A percentile compares a stretch with the other conserved stretches of the same genome.
Conservation (phyloP, 2,888 invertebrate genomes). For the Pediacus dermestoides region DNA sequence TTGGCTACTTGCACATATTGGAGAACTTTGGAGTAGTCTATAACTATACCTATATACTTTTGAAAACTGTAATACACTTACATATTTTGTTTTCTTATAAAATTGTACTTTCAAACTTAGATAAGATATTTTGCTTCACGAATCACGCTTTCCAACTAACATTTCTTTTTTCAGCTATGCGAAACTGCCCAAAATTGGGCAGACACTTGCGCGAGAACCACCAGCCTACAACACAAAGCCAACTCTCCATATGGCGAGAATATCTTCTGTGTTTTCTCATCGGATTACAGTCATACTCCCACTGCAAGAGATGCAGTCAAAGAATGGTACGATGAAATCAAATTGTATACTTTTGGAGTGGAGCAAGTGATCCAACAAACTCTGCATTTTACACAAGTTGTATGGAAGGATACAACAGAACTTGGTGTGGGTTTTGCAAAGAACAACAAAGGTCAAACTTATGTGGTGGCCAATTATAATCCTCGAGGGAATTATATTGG, state of each 20-base stretch:
- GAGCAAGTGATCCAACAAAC: conserved; percentile 53
- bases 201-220: conserved; percentile 61
- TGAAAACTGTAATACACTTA: too few relatives aligned
- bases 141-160: too few relatives aligned
- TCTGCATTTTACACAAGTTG: conserved; percentile 57
- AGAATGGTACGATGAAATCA: conserved; percentile 60
- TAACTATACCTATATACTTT: too few relatives aligned
- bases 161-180: conserved; percentile 52
- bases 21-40: too few relatives aligned
- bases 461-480: conserved; percentile 81
- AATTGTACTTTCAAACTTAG: too few relatives aligned
- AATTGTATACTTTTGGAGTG: conserved; percentile 52
- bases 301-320: conserved; percentile 55
- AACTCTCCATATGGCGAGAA: conserved; percentile 63
- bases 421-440: conserved; percentile 70
- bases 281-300: conserved; percentile 53
- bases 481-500: conserved; percentile 79
- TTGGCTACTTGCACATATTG: too few relatives aligned
- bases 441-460: conserved; percentile 71
- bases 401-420: conserved; percentile 67
- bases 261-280: conserved; percentile 56
- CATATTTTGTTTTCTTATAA: too few relatives aligned
- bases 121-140: too few relatives aligned
- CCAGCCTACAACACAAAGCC: conserved; percentile 63
- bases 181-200: conserved; percentile 70